Percentiles rank a stretch among this genome's conserved stretches.
Evolutionary conservation across 2,888 invertebrate species (phyloP).

Genomic region (Sepiola atlantica): DNA sequence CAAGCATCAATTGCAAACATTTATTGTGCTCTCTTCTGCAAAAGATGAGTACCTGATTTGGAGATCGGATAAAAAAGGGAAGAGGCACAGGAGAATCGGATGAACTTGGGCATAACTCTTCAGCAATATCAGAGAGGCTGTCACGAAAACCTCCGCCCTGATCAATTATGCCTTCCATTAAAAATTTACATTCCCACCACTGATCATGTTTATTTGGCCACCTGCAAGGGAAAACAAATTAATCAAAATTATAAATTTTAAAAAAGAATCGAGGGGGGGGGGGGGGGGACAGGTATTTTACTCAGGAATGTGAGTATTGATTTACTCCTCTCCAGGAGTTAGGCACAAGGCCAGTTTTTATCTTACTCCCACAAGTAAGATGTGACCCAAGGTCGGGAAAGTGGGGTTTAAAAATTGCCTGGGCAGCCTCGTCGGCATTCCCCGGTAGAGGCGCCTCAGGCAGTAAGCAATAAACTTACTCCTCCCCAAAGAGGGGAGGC

Average conservation of each 20-base stretch:
- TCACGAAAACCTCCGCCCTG: conserved; percentile 75
- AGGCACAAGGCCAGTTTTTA: no score
- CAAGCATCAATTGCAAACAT: background rate
- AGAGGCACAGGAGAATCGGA: conserved; percentile 67
- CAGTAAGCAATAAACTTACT: no score
- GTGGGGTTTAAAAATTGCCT: no score
- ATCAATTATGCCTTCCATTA: conserved; percentile 74
- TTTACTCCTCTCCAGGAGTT: no score
- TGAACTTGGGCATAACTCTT: conserved; percentile 73
- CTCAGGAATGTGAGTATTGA: no score
- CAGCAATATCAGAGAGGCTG: conserved; percentile 73
- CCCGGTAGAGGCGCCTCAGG: no score
- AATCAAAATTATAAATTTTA: background rate
- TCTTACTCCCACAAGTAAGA: no score
- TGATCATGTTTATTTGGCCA: conserved; percentile 72
- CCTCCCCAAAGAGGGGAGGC: no score
- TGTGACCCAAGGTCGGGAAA: no score
- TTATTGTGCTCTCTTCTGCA: background rate
- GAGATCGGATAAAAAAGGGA: conserved; percentile 73
- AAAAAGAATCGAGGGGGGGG: no score
- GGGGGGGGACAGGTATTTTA: no score
- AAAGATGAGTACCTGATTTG: conserved; percentile 69
- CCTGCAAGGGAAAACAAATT: conserved; percentile 55
- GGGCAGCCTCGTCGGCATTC: no score
- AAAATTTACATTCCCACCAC: conserved; percentile 76